A percentile compares a stretch with the other conserved stretches of the same genome.
Conservation (phyloP, 1,140 invertebrate genomes). For the Bicyclus anynana region DNA sequence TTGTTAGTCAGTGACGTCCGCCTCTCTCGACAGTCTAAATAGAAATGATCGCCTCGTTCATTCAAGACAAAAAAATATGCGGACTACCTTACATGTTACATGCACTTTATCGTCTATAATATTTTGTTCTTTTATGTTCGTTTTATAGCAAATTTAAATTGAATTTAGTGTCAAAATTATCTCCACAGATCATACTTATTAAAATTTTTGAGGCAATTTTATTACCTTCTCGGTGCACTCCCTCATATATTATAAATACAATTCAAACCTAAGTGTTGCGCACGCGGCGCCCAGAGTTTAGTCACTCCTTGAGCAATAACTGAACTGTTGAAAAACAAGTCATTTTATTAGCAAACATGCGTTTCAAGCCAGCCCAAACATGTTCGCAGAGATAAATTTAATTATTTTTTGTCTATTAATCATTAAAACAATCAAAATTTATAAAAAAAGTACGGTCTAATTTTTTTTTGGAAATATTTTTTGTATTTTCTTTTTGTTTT, state of each 20-base stretch:
- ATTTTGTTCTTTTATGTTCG: no score
- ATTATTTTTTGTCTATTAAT: not conserved
- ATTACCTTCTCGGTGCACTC: conserved; percentile 73
- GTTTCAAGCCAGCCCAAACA: conserved; percentile 62
- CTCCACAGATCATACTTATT: conserved; percentile 46
- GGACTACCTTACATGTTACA: no score
- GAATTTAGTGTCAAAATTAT: conserved; percentile 35
- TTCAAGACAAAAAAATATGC: no score
- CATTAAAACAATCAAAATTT: not conserved
- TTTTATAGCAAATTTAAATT: not conserved
- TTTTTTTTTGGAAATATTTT: not conserved
- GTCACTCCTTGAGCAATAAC: conserved; percentile 76
- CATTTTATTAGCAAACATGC: conserved; percentile 74
- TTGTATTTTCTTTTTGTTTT: not conserved
- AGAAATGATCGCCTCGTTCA: no score
- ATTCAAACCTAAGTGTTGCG: conserved; percentile 75
- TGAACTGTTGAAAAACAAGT: conserved; percentile 77
- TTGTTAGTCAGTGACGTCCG: no score
- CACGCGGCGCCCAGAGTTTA: conserved; percentile 74
- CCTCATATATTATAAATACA: conserved; percentile 72
- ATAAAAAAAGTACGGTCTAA: not conserved
- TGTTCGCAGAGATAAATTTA: conserved; percentile 37
- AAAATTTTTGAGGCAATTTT: conserved; percentile 67
- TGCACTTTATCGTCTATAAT: no score
- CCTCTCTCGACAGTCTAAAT: no score